Conservation (phyloP, 1,140 invertebrate species). For the Brachionus rotundiformis region DNA sequence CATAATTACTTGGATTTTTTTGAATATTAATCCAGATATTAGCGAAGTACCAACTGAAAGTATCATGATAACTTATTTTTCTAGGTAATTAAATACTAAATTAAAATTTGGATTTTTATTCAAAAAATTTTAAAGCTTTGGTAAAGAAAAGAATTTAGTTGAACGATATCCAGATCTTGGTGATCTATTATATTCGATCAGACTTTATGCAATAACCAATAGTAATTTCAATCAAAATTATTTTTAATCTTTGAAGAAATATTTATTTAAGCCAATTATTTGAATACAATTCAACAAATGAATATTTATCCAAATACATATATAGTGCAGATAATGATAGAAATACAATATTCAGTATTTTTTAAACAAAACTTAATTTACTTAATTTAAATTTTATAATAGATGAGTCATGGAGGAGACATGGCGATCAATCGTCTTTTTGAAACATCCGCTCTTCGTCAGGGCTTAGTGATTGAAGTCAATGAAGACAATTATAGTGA, state of each 20-base stretch:
- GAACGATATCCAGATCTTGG: conserved; percentile 34
- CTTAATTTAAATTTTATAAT: too few species aligned
- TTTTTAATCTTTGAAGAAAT: too few species aligned
- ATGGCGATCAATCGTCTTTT: conserved; percentile 23
- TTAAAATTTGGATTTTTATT: not conserved
- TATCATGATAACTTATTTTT: conserved; percentile 46
- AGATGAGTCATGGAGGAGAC: conserved; percentile 37
- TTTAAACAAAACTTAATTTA: too few species aligned
- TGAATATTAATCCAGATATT: conserved; percentile 19
- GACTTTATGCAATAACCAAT: conserved; percentile 47
- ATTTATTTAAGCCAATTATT: conserved; percentile 28
- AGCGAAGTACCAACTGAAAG: conserved; percentile 35
- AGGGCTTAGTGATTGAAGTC: conserved; percentile 14
- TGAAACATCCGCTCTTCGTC: conserved; percentile 30
- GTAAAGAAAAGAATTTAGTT: conserved; percentile 28
- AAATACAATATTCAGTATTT: conserved; percentile 43
- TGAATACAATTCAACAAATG: conserved; percentile 46
- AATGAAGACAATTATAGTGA: conserved; percentile 13
- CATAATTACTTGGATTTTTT: conserved; percentile 40
- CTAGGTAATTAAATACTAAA: conserved; percentile 12
- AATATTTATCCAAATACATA: conserved; percentile 50
- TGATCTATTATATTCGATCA: not conserved
- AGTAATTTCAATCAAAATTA: too few species aligned
- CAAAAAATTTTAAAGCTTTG: not conserved
- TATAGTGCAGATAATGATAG: conserved; percentile 47